Evolutionary conservation across 2,888 invertebrate genomes (phyloP), one percentile per base, ranked within the genome.

Genomic region (Ichneumoninae sp.): DNA sequence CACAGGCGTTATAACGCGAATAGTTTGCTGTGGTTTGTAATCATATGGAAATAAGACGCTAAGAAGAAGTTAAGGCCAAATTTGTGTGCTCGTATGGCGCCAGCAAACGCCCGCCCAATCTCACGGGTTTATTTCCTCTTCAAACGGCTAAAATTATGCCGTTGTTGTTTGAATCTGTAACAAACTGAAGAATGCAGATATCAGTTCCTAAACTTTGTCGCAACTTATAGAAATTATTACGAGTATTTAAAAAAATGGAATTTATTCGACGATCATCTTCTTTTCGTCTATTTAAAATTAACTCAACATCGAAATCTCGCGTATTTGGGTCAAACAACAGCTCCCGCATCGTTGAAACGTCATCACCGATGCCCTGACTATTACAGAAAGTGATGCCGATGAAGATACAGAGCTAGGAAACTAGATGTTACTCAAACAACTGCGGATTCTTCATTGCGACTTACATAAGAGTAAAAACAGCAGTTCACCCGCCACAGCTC

Each of bases 251-350:
- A 10, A 33, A 33, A 62, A 0, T 16, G 6, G 2, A 16, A 30
- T 16, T 4, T 33, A 33, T 26, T 16, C 6, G n/a, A 4, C 16
- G 13, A 16, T 44, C 60, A 4, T 8, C 7, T 16, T 7, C 44
- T 30, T 6, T 30, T 70, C 40, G 33, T 47, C 54, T 26, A 50
- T 71, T 65, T 70, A 50, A 74, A 78, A 70, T 74, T 30, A 50
- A 22, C 69, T 75, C 71, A 65, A 83, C 76, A 84, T 47, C 16
- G 65, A 72, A 74, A 83, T 87, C 33, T 30, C 60, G 85, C 78
- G 88, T 86, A 93, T 91, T 88, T 91, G 87, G 93, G 93, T 93
- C 92, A 92, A 89, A 89, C 87, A 22, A 89, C 86, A 89, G 91
- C 93, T 92, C 93, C 93, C 92, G 90, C 92, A 84, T 91, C 87